Conservation (phyloP, 2,888 invertebrate genomes). For the Phania funesta region DNA sequence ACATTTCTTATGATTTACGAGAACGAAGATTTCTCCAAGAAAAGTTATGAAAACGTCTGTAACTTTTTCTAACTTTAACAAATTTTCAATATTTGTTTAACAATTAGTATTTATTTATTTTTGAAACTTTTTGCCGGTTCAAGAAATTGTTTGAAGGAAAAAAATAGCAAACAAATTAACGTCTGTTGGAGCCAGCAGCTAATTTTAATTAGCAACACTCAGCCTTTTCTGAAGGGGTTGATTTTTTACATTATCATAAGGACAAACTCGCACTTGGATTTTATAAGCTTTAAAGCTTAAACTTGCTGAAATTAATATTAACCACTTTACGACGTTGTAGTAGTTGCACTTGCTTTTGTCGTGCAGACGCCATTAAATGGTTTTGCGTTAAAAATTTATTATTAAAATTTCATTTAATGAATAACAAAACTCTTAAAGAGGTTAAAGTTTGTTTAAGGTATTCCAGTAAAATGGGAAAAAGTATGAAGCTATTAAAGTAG, state of each 20-base stretch:
- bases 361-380: constrained; percentile 23
- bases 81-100: constrained; percentile 1
- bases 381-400: constrained; percentile 51
- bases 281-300: constrained; percentile 38
- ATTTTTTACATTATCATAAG: not conserved
- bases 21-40: constrained; percentile 8
- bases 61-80: not conserved
- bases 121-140: constrained; percentile 36
- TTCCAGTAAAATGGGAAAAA: not conserved
- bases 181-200: constrained; percentile 55
- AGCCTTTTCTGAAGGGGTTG: constrained; percentile 35
- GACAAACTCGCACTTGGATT: constrained; percentile 1
- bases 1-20: constrained; percentile 7
- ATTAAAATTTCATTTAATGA: constrained; percentile 56
- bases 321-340: constrained; percentile 41
- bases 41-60: constrained; percentile 19
- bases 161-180: constrained; percentile 28
- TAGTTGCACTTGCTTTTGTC: not conserved
- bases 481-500: not conserved
- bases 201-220: constrained; percentile 66
- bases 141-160: not conserved
- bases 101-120: constrained; percentile 11
- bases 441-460: constrained; percentile 24
- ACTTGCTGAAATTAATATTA: constrained; percentile 51
- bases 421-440: constrained; percentile 53